Evolutionary conservation across 2,113 vertebrate species (phyloP), one percentile per base, ranked within the genome.

Genomic region (Thamnaconus septentrionalis): DNA sequence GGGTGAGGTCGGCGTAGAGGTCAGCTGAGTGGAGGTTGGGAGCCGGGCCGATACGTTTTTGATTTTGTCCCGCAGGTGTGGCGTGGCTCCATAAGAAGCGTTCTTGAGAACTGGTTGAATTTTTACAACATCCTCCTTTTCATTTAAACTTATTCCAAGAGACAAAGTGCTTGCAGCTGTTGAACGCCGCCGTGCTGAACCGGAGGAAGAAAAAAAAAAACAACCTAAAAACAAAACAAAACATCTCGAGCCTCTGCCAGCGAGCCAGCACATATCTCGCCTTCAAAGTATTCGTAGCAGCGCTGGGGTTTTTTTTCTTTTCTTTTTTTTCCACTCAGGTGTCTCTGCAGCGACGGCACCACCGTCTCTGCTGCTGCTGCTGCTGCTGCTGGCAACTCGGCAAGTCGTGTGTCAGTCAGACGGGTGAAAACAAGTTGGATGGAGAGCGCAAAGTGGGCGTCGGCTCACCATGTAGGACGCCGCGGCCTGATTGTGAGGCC

Each of bases 331-430:
- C 81, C 76, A 82, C 84, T 87, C 78, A 74, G 66, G 80, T 73
- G 76, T 86, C 18, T 12, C 78, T 81, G 66, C 73, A 80, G 69
- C 80, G 86, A 82, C 84, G 87, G 77, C 78, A 64, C 60, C 77
- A 47, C 67, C 57, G 73, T 81, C 75, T 78, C 43, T 61, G 64
- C 73, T 82, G 80, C 18, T 31, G 18, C 18, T 63, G 76, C 82
- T 71, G 76, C 82, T 66, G 74, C 81, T 87, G 18, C 81, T 48
- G 64, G 52, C 56, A 68, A 59, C 78, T 74, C 73, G 81, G 83
- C 79, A 68, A 71, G 57, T 53, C 71, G 83, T 76, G 75, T 87
- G 86, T 85, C 85, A 89, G 76, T 40, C 40, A 50, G 77, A 76
- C 61, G 48, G 51, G 69, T 73, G 49, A 81, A 84, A 85, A 82